Evolutionary conservation across 2,888 invertebrate genomes (phyloP).

Genomic region (Drosophila formosana): DNA sequence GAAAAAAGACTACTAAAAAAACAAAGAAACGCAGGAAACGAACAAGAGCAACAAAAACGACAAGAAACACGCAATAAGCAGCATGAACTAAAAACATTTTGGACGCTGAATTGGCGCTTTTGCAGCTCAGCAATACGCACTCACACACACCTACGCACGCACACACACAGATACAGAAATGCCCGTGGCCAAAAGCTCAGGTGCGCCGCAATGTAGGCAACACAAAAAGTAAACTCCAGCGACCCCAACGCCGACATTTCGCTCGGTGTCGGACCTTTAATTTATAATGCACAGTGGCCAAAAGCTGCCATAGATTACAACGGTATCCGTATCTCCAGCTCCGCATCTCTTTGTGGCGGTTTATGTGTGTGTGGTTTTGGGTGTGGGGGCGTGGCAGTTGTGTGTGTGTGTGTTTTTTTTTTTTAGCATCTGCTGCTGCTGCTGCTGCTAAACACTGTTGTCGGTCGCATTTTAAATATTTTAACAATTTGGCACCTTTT

Average conservation of each 20-base stretch:
- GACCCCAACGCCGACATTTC: conserved; percentile 5
- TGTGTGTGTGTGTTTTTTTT: conserved; percentile 28
- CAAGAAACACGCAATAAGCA: conserved; percentile 70
- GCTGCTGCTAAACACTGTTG: conserved; percentile 43
- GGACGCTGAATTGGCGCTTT: conserved; percentile 70
- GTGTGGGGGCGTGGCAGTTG: conserved; percentile 11
- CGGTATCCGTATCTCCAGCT: conserved; percentile 6
- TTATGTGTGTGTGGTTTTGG: conserved; percentile 11
- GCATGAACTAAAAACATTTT: conserved; percentile 59
- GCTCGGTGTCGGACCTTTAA: conserved; percentile 35
- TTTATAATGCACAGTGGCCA: conserved; percentile 62
- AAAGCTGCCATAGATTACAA: conserved; percentile 39
- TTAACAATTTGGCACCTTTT: conserved; percentile 69
- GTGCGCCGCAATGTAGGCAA: conserved; percentile 50
- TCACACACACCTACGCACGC: conserved; percentile 1
- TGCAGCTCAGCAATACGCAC: conserved; percentile 15
- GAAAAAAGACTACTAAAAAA: conserved; percentile 15
- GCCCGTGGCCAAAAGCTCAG: conserved; percentile 9
- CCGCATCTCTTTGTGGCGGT: conserved; percentile 1
- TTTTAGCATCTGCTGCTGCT: conserved; percentile 36
- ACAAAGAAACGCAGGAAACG: conserved; percentile 23
- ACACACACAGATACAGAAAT: conserved; percentile 1
- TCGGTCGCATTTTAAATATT: conserved; percentile 66
- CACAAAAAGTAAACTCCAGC: conserved; percentile 49
- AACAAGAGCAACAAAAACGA: conserved; percentile 37